Base-by-base conservation (phyloP, 2,797 vertebrate genomes). In the Falco columbarius region DNA sequence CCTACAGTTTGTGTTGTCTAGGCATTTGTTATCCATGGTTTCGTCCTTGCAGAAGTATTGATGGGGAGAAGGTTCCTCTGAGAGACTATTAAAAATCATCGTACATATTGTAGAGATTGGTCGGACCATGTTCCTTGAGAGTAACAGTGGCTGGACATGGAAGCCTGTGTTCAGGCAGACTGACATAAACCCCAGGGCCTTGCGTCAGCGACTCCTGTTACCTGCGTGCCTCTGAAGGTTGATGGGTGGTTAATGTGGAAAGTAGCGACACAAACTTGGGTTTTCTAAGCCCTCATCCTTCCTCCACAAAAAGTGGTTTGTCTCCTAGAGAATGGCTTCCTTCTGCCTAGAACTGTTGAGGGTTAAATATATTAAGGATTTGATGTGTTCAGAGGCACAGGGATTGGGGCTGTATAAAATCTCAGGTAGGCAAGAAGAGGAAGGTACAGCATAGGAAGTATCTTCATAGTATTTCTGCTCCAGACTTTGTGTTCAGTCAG, bases 201-300 rank as follows among this genome's bases (percentile, higher is more conserved):
- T 56, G 26, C 0, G 0, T 66, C 44, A 70, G 20, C 63, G 34
- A 0, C 10, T 61, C 2, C 5, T 29, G 4, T 23, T 71, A 17
- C 1, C 44, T 1, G 0, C 0, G 2, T 24, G 10, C 18, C 11
- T 52, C 36, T 46, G 46, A 51, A 73, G 61, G 22, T 30, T 6
- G 1, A 1, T 17, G 15, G 21, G 9, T 56, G 9, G 21, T 42
- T 65, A 46, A 10, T 2, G 9, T 34, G 26, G 18, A 54, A 65
- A 83, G 12, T 2, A 32, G 18, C 5, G 9, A 14, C 8, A 6
- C 1, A 6, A 61, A 34, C 14, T 6, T 7, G 1, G 4, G 5
- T 36, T 82, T 8, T 42, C 16, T 11, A 32, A 19, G 12, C 16
- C 58, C 26, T 84, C 22, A 46, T 77, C 38, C 34, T 46, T 46